Conservation (phyloP, 2,888 invertebrate genomes). For the Leptinotarsa rubiginosa region DNA sequence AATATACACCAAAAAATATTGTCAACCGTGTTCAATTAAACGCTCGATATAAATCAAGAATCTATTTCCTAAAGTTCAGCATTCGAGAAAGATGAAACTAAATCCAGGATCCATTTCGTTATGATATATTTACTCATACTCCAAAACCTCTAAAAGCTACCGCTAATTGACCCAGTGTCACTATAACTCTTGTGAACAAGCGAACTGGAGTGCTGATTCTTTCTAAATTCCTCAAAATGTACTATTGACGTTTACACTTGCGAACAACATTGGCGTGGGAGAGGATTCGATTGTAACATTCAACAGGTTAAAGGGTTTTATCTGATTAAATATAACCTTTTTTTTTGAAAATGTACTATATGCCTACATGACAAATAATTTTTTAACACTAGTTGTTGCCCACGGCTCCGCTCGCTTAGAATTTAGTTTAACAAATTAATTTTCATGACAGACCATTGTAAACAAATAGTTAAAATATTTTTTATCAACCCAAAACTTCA, state of each 20-base stretch:
- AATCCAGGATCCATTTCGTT: conserved; percentile 14
- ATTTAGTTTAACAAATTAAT: too few relatives aligned
- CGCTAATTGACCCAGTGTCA: conserved; percentile 12
- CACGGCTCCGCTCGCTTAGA: too few relatives aligned
- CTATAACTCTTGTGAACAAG: conserved; percentile 12
- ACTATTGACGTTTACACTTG: not conserved
- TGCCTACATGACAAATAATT: too few relatives aligned
- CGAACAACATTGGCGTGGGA: not conserved
- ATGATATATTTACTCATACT: conserved; percentile 12
- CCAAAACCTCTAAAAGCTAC: conserved; percentile 11
- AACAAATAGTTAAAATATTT: too few relatives aligned
- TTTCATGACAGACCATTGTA: too few relatives aligned
- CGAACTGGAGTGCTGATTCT: conserved; percentile 4
- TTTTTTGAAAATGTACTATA: too few relatives aligned
- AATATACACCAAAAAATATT: too few relatives aligned
- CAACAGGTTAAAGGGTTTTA: not conserved
- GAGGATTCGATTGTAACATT: not conserved
- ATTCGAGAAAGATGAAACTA: conserved; percentile 3
- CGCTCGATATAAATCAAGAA: not conserved
- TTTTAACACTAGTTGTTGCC: too few relatives aligned
- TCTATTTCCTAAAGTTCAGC: not conserved
- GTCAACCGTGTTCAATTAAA: too few relatives aligned
- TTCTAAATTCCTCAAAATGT: conserved; percentile 2
- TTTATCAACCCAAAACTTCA: too few relatives aligned
- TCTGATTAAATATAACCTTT: too few relatives aligned